Conservation (phyloP, 2,113 vertebrate species). For the Dendropsophus ebraccatus region DNA sequence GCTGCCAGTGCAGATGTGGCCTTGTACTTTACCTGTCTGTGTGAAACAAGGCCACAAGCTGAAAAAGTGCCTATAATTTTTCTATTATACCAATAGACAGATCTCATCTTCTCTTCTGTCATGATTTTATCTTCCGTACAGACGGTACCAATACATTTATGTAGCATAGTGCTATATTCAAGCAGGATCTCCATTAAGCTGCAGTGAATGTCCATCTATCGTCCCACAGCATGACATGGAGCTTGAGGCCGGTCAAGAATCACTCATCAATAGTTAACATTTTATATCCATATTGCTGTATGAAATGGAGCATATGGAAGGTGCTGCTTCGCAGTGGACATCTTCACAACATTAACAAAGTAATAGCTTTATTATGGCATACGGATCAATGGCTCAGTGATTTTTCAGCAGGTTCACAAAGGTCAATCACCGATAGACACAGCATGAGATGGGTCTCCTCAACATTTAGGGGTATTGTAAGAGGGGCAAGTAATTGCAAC, state of each 20-base stretch:
- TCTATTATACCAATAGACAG: too few relatives aligned
- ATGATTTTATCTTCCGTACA: too few relatives aligned
- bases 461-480: slow-evolving; percentile 75
- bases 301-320: slow-evolving; percentile 35
- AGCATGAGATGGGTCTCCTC: slow-evolving; percentile 71
- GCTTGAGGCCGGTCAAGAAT: neutral
- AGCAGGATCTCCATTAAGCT: neutral
- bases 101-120: too few relatives aligned
- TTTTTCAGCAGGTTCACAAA: slow-evolving; percentile 67
- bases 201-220: neutral
- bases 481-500: slow-evolving; percentile 71
- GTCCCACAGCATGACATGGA: neutral
- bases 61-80: too few relatives aligned
- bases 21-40: too few relatives aligned
- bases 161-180: neutral
- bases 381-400: slow-evolving; percentile 67
- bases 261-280: neutral
- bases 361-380: slow-evolving; percentile 49
- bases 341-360: neutral
- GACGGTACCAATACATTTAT: neutral
- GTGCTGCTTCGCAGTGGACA: neutral
- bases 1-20: too few relatives aligned
- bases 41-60: too few relatives aligned
- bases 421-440: slow-evolving; percentile 74
- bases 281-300: slow-evolving; percentile 9